Conservation (phyloP, 2,888 invertebrate genomes). For the Phaedon cochleariae region DNA sequence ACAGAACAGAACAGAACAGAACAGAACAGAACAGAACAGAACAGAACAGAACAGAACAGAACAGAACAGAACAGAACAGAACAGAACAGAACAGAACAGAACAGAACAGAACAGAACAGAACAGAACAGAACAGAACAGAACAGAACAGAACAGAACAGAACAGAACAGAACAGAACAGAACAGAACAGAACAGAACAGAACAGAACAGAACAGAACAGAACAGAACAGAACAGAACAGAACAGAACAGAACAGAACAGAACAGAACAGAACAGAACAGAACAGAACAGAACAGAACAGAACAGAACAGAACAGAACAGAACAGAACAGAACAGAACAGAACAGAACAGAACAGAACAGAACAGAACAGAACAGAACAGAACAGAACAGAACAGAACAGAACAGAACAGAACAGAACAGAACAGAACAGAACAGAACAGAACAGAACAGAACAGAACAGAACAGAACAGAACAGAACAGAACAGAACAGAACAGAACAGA, state of each 20-base stretch:
- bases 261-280: conserved; percentile 1
- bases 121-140: conserved; percentile 24
- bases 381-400: not conserved
- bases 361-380: not conserved
- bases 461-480: not conserved
- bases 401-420: not conserved
- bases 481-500: conserved; percentile 15
- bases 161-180: conserved; percentile 20
- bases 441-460: not conserved
- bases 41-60: conserved; percentile 14
- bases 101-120: conserved; percentile 23
- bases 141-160: conserved; percentile 24
- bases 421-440: not conserved
- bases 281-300: too few species aligned
- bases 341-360: too few species aligned
- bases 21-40: conserved; percentile 16
- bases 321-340: too few species aligned
- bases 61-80: conserved; percentile 11
- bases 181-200: conserved; percentile 13
- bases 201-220: conserved; percentile 13
- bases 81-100: conserved; percentile 25
- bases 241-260: conserved; percentile 17
- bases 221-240: conserved; percentile 12
- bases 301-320: too few species aligned
- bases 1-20: conserved; percentile 17